These are phyloP conservation scores for Cuculus canorus DNA, from an alignment of 2,797 vertebrate species.

Conservation along the genomic window DNA sequence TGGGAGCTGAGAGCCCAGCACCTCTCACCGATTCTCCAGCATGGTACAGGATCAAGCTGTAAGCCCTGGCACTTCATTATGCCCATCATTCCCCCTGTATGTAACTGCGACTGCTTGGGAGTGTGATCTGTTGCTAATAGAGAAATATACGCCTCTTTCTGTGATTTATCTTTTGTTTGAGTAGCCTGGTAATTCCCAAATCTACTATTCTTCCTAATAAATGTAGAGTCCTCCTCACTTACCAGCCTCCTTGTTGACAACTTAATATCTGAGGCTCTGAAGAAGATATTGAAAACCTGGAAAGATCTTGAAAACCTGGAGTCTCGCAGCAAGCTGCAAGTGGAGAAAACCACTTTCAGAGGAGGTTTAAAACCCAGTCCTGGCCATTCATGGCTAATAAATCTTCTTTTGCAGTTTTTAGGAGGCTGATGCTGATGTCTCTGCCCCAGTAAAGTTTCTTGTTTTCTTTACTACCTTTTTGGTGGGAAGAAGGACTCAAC, in stretches of 20 bases:
- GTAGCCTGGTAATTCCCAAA: conserved; percentile 24
- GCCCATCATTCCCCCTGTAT: background rate
- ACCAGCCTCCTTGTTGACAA: background rate
- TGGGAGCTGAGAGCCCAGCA: background rate
- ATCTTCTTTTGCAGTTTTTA: background rate
- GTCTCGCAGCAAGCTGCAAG: background rate
- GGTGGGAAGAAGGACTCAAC: background rate
- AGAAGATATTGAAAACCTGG: background rate
- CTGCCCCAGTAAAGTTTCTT: background rate
- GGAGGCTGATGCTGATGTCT: background rate
- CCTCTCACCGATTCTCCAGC: background rate
- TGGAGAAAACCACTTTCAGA: background rate
- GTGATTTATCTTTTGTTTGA: background rate
- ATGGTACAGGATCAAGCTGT: background rate
- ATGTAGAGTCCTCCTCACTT: background rate
- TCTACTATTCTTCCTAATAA: conserved; percentile 9
- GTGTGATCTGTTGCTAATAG: background rate
- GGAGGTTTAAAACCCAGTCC: background rate
- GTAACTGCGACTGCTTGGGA: background rate
- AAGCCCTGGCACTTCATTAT: background rate
- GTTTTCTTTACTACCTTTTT: background rate
- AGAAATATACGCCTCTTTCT: background rate
- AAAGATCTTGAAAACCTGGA: background rate
- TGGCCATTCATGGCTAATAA: background rate
- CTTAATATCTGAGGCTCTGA: conserved; percentile 2